Evolutionary conservation across 2,797 vertebrate species (phyloP).

Genomic region (Nyctalus aviator): DNA sequence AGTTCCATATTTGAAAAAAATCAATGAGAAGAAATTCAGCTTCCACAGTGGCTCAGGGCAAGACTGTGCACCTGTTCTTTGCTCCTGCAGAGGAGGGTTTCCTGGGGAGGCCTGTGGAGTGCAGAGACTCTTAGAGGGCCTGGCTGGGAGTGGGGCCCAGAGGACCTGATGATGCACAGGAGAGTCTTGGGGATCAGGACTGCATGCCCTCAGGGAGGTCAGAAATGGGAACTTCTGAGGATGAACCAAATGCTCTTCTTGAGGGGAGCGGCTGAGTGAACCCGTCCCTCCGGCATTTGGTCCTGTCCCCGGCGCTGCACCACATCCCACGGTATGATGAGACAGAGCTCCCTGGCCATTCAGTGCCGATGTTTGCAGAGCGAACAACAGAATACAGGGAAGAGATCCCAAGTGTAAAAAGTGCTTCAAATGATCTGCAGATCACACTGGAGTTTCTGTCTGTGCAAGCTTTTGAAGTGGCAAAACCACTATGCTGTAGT

Average conservation of each 20-base stretch:
- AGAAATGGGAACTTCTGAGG: constrained; percentile 65
- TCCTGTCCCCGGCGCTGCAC: constrained; percentile 22
- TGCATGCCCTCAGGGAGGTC: constrained; percentile 31
- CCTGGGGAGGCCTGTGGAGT: not conserved
- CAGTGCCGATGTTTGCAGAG: constrained; percentile 73
- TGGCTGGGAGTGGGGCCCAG: constrained; percentile 68
- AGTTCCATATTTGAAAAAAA: no score
- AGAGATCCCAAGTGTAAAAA: constrained; percentile 71
- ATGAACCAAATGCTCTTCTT: constrained; percentile 58
- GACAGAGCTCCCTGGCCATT: constrained; percentile 60
- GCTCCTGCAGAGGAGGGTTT: constrained; percentile 54
- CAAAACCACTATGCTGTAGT: constrained; percentile 70
- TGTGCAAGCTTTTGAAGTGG: constrained; percentile 79
- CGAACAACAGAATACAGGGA: constrained; percentile 71
- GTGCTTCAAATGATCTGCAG: constrained; percentile 65
- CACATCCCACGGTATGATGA: constrained; percentile 23
- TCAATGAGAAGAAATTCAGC: constrained; percentile 20
- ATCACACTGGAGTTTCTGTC: constrained; percentile 72
- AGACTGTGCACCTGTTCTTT: constrained; percentile 63
- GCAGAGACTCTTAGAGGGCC: not conserved
- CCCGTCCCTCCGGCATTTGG: not conserved
- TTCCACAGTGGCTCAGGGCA: constrained; percentile 42
- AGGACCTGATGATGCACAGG: constrained; percentile 16
- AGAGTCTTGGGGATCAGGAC: constrained; percentile 70
- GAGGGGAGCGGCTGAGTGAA: constrained; percentile 1